Percentiles rank a stretch among this genome's conserved stretches.
Evolutionary conservation across 1,140 invertebrate genomes (phyloP).

Genomic region (Drosophila mojavensis): DNA sequence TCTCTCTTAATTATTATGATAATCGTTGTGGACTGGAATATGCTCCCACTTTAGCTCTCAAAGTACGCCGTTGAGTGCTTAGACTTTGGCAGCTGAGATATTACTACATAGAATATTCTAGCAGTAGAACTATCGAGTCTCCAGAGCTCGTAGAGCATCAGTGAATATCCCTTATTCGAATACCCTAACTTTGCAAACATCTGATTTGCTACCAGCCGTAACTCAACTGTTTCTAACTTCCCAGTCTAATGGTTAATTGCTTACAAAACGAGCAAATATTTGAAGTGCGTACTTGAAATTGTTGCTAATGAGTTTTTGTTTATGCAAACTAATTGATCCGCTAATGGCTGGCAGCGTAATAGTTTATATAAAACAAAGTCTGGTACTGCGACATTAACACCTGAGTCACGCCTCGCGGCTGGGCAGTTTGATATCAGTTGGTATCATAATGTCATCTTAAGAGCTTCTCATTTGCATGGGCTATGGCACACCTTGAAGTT

Average conservation of each 20-base stretch:
- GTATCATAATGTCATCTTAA: slow-evolving; percentile 37
- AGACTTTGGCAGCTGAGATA: no score
- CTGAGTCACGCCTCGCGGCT: slow-evolving; percentile 16
- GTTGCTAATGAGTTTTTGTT: slow-evolving; percentile 70
- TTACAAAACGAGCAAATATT: slow-evolving; percentile 25
- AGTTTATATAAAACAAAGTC: slow-evolving; percentile 17
- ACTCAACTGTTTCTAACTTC: not conserved
- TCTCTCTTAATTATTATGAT: not conserved
- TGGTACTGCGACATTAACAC: slow-evolving; percentile 9
- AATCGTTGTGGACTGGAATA: not conserved
- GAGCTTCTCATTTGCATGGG: slow-evolving; percentile 34
- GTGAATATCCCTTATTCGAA: no score
- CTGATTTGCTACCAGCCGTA: not conserved
- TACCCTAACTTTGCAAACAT: no score
- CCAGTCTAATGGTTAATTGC: not conserved
- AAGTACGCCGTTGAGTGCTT: not conserved
- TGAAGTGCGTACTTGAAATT: slow-evolving; percentile 52
- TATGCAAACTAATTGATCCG: slow-evolving; percentile 59
- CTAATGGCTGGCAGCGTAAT: slow-evolving; percentile 53
- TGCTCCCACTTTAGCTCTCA: not conserved
- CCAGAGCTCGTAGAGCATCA: no score
- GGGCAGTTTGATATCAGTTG: not conserved
- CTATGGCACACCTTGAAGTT: slow-evolving; percentile 4
- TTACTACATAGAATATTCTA: no score
- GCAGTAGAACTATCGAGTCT: no score